These are phyloP conservation scores for Melanostigma gelatinosum DNA, from an alignment of 2,113 vertebrate species.

Conservation along the genomic window DNA sequence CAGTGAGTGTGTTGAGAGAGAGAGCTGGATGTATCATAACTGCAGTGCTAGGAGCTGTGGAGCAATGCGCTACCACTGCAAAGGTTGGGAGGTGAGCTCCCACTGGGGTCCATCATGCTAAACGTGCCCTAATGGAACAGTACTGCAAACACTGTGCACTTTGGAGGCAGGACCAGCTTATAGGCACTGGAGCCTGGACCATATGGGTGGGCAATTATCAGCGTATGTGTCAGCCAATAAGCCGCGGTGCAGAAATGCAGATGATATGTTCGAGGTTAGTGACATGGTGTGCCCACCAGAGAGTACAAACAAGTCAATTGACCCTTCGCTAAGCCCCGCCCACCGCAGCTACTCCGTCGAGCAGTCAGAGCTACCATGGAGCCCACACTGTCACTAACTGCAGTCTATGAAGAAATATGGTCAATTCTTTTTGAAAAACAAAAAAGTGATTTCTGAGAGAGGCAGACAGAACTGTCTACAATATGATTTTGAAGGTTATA, in stretches of 20 bases:
- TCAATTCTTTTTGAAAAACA: too few relatives aligned
- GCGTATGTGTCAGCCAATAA: background rate
- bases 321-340: too few relatives aligned
- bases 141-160: background rate
- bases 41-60: background rate
- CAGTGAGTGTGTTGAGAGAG: too few relatives aligned
- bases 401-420: too few relatives aligned
- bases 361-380: too few relatives aligned
- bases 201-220: background rate
- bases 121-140: background rate
- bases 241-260: background rate
- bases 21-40: background rate
- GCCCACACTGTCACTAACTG: too few relatives aligned
- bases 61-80: background rate
- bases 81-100: constrained; percentile 19
- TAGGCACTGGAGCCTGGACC: background rate
- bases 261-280: background rate
- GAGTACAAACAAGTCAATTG: background rate
- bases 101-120: background rate
- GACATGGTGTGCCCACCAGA: background rate
- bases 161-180: background rate
- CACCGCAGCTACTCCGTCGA: too few relatives aligned
- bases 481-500: background rate
- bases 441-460: too few relatives aligned
- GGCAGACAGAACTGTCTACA: too few relatives aligned